Evolutionary conservation across 2,888 invertebrate species (phyloP).

Genomic region (Caenorhabditis sp.): DNA sequence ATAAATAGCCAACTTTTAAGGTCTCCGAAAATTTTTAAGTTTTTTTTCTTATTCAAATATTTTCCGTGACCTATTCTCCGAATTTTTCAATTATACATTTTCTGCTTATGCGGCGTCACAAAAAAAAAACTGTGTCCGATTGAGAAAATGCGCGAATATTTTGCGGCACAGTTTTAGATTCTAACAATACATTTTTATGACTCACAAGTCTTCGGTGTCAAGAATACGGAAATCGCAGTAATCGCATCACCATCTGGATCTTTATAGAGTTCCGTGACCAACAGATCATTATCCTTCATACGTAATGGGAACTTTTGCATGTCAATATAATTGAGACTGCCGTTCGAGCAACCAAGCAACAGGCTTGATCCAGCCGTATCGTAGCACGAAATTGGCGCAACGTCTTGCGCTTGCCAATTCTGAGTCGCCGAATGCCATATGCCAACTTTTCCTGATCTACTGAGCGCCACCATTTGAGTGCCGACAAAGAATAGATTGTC

Average conservation of each 20-base stretch:
- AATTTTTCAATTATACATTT: too few species aligned
- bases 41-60: too few species aligned
- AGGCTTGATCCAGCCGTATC: slow-evolving; percentile 92
- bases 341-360: slow-evolving; percentile 91
- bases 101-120: too few species aligned
- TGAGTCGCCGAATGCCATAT: slow-evolving; percentile 99
- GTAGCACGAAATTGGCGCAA: slow-evolving; percentile 91
- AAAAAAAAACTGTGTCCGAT: too few species aligned
- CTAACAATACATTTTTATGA: slow-evolving; percentile 63
- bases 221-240: slow-evolving; percentile 95
- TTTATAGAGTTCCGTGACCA: slow-evolving; percentile 90
- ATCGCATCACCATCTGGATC: slow-evolving; percentile 94
- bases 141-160: too few species aligned
- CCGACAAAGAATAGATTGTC: slow-evolving; percentile 97
- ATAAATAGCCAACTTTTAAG: too few species aligned
- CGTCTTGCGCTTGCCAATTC: slow-evolving; percentile 88
- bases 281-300: slow-evolving; percentile 97
- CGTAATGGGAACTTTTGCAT: slow-evolving; percentile 92
- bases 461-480: slow-evolving; percentile 93
- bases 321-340: slow-evolving; percentile 78
- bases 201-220: slow-evolving; percentile 98
- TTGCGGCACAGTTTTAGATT: too few species aligned
- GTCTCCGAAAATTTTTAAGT: too few species aligned
- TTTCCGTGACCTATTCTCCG: too few species aligned
- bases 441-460: slow-evolving; percentile 89